A percentile compares a stretch with the other conserved stretches of the same genome.
These are phyloP conservation scores for Melolontha melolontha DNA, from an alignment of 2,888 invertebrate species.

Conservation along the genomic window DNA sequence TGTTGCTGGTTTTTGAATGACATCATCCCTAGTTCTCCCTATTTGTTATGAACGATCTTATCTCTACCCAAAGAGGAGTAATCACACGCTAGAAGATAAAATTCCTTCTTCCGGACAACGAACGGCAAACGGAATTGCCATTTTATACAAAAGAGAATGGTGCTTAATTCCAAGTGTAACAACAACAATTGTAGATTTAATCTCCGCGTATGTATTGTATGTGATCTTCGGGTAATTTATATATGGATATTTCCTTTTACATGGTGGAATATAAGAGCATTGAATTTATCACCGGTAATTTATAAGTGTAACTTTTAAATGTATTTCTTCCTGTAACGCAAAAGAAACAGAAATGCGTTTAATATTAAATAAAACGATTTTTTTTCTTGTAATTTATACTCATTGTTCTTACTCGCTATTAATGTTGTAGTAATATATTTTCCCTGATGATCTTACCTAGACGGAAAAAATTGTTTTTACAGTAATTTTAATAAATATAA, in stretches of 20 bases:
- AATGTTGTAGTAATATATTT: slow-evolving; percentile 10
- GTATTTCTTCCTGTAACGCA: slow-evolving; percentile 29
- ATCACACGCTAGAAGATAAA: slow-evolving; percentile 36
- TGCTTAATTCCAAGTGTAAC: slow-evolving; percentile 41
- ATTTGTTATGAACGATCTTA: slow-evolving; percentile 16
- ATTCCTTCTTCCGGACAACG: slow-evolving; percentile 44
- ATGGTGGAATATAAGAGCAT: slow-evolving; percentile 29
- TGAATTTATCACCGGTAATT: slow-evolving; percentile 36
- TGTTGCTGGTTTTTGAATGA: no score
- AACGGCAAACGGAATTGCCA: slow-evolving; percentile 44
- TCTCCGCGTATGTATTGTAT: slow-evolving; percentile 38
- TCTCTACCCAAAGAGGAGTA: slow-evolving; percentile 12
- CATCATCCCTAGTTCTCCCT: no score
- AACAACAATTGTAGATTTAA: slow-evolving; percentile 44
- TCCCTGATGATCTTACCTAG: slow-evolving; percentile 8
- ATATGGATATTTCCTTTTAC: slow-evolving; percentile 41
- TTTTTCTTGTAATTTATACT: slow-evolving; percentile 34
- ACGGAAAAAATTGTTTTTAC: not conserved
- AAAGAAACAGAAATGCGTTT: slow-evolving; percentile 24
- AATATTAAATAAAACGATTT: slow-evolving; percentile 37
- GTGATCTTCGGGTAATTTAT: slow-evolving; percentile 43
- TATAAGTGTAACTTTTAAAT: slow-evolving; percentile 35
- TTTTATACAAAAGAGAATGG: slow-evolving; percentile 45
- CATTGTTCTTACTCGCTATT: slow-evolving; percentile 35
- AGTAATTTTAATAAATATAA: slow-evolving; percentile 1